Conservation (phyloP, 2,113 vertebrate genomes). For the Forbesichthys agassizii region DNA sequence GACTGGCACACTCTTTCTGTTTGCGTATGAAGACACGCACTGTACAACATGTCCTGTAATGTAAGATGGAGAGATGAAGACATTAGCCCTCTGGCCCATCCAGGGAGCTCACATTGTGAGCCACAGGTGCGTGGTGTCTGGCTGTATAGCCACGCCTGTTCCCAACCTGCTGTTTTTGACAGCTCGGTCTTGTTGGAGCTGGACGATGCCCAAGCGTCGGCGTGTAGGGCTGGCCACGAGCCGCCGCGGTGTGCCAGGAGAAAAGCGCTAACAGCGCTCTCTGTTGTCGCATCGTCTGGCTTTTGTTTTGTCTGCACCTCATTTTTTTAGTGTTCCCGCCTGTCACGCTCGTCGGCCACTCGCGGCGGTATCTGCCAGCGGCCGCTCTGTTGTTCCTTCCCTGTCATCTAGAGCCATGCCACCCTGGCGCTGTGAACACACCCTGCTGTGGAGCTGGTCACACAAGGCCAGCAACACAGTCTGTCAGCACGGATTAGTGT, state of each 20-base stretch:
- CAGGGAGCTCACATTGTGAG: conserved; percentile 3
- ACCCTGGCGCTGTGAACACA: conserved; percentile 24
- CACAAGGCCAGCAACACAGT: conserved; percentile 35
- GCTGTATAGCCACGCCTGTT: conserved; percentile 35
- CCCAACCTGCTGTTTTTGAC: conserved; percentile 33
- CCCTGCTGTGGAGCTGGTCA: conserved; percentile 26
- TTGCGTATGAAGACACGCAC: neutral
- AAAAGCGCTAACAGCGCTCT: conserved; percentile 30
- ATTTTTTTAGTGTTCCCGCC: conserved; percentile 35
- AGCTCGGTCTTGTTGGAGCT: conserved; percentile 30
- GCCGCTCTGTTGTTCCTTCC: conserved; percentile 36
- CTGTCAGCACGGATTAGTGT: conserved; percentile 46
- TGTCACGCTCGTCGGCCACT: conserved; percentile 42
- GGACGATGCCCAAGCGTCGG: conserved; percentile 22
- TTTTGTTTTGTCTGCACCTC: conserved; percentile 61
- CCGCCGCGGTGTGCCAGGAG: conserved; percentile 36
- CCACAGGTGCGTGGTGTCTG: no score
- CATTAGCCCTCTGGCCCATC: conserved; percentile 51
- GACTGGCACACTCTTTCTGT: conserved; percentile 16
- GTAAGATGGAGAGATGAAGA: conserved; percentile 34
- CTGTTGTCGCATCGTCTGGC: conserved; percentile 62
- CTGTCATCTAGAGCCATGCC: conserved; percentile 38
- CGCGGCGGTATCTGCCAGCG: conserved; percentile 40
- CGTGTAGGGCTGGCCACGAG: conserved; percentile 36
- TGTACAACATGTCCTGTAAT: neutral